These are phyloP conservation scores for Micronycteris hirsuta DNA, from an alignment of 2,113 vertebrate genomes.

Conservation along the genomic window DNA sequence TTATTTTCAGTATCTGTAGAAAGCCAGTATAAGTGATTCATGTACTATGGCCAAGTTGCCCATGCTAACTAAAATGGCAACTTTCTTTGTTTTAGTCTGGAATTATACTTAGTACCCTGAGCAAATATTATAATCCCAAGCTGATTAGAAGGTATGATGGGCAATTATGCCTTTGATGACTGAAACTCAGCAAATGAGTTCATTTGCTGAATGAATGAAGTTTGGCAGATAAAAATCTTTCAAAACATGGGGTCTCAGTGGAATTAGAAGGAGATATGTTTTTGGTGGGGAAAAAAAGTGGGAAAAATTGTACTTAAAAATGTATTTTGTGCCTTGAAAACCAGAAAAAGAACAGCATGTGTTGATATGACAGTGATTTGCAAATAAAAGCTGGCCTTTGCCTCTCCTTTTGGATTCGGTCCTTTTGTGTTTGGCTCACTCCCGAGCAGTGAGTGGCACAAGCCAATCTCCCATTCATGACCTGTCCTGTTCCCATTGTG, in stretches of 20 bases:
- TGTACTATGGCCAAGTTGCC: background rate
- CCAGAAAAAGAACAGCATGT: background rate
- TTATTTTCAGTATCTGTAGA: slow-evolving; percentile 5
- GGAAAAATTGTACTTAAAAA: background rate
- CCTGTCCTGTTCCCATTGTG: background rate
- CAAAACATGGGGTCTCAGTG: background rate
- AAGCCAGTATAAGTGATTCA: background rate
- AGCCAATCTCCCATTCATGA: too few species aligned
- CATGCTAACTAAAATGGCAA: slow-evolving; percentile 20
- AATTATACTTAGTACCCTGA: slow-evolving; percentile 32
- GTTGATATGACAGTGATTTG: background rate
- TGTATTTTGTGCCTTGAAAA: background rate
- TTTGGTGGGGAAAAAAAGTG: background rate
- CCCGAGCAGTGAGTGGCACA: background rate
- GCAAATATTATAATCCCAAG: background rate
- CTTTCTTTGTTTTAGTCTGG: slow-evolving; percentile 32
- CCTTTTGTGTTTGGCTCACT: background rate
- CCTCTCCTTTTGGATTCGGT: background rate
- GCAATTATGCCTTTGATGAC: slow-evolving; percentile 48
- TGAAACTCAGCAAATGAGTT: slow-evolving; percentile 24
- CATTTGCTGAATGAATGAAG: slow-evolving; percentile 1
- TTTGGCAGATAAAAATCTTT: slow-evolving; percentile 32
- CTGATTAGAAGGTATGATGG: slow-evolving; percentile 39
- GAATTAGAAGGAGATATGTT: background rate
- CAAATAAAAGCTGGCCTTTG: background rate